phyloP scores from a whole-genome alignment of 2,888 invertebrate genomes.

The Drosophila barbarae region DNA sequence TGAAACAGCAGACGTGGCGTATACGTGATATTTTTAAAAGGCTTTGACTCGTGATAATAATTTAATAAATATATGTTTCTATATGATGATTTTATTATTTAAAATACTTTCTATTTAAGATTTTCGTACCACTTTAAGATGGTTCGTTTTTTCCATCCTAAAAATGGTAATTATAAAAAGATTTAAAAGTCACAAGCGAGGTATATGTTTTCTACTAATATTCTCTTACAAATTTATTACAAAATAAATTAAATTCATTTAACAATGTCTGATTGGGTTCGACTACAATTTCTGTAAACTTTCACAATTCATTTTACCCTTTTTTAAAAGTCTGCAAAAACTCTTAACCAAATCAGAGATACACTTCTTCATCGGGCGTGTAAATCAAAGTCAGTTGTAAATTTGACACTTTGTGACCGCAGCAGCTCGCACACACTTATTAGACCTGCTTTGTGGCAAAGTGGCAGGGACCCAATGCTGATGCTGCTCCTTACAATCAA shows the following conservation, averaged over 20 bases:
- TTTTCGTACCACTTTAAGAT: too few species aligned
- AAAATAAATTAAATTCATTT: neutral
- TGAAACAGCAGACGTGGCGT: too few species aligned
- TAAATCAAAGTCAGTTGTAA: conserved; percentile 52
- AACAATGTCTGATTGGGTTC: neutral
- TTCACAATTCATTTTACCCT: neutral
- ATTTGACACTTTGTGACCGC: conserved; percentile 49
- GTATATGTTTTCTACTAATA: too few species aligned
- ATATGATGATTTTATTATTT: too few species aligned
- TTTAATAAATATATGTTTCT: too few species aligned
- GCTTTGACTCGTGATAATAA: too few species aligned
- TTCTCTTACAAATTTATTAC: neutral
- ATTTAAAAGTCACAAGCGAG: too few species aligned
- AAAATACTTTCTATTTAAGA: too few species aligned
- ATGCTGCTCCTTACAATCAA: conserved; percentile 62
- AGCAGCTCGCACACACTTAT: conserved; percentile 28
- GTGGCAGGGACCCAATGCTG: conserved; percentile 25
- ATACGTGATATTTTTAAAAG: too few species aligned
- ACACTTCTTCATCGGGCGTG: conserved; percentile 25
- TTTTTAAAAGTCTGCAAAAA: neutral
- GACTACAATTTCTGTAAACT: conserved; percentile 2
- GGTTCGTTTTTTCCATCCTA: too few species aligned
- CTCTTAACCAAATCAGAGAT: conserved; percentile 13
- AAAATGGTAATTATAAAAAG: too few species aligned
- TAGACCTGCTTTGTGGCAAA: conserved; percentile 35